Evolutionary conservation across 2,113 vertebrate genomes (phyloP).

Genomic region (Rhinolophus ferrumequinum): DNA sequence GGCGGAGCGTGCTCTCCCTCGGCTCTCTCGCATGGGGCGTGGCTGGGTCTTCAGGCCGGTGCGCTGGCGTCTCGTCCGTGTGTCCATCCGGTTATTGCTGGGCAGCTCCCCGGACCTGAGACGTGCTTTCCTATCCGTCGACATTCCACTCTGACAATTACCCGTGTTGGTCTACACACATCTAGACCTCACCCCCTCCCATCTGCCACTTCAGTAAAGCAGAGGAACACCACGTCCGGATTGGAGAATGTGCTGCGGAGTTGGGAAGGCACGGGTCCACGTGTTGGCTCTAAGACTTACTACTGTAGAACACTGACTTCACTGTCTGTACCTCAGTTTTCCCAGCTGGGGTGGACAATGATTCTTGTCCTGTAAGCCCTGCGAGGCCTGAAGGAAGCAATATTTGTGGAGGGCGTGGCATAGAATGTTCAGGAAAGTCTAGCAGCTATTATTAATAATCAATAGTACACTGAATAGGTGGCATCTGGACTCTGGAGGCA

Average conservation of each 20-base stretch:
- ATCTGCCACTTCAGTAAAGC: fast-evolving
- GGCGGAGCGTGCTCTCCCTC: fast-evolving
- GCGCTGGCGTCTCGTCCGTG: too few relatives aligned
- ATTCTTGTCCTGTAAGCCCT: fast-evolving
- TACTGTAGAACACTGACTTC: background rate
- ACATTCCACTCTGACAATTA: fast-evolving
- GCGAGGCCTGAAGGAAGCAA: fast-evolving
- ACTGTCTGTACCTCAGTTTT: background rate
- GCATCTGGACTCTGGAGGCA: background rate
- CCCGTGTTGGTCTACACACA: fast-evolving
- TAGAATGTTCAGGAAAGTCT: background rate
- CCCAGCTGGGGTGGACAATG: fast-evolving
- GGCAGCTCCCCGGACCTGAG: too few relatives aligned
- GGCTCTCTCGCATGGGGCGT: background rate
- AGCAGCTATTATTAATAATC: background rate
- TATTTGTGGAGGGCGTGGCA: fast-evolving
- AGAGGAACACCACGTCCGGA: fast-evolving
- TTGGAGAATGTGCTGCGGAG: fast-evolving
- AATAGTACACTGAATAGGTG: background rate
- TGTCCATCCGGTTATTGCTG: fast-evolving
- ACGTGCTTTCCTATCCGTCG: fast-evolving
- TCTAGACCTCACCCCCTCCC: background rate
- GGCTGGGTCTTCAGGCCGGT: fast-evolving
- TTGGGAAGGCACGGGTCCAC: fast-evolving
- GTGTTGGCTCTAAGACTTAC: background rate